Evolutionary conservation across 2,888 invertebrate species (phyloP), one percentile per base, ranked within the genome.

Genomic region (Drosophila hawaiiensis): DNA sequence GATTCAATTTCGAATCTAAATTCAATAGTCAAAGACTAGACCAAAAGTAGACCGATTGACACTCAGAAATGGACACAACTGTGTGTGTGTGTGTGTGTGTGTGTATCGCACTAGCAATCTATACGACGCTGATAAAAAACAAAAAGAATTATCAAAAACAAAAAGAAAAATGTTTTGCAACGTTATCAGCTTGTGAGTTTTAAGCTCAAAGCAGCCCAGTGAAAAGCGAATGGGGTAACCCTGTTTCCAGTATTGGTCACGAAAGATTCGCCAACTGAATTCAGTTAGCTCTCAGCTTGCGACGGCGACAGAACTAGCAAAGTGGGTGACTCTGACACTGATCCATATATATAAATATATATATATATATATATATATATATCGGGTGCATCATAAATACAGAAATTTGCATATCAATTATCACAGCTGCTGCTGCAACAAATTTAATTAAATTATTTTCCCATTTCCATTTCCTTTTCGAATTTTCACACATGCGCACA

Each of bases 401-500:
- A 47, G 25, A 7, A 41, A 47, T 54, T 58, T 63, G 54, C 58
- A 52, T 41, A 58, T 43, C 39, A 58, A 54, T 63, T 54, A 25
- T 50, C 43, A 31, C 43, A 52, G 19, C 19, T 35, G 35, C 10
- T 14, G 50, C 56, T 62, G 66, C 60, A 37, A 55, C 52, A 66
- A 67, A 69, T 76, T 52, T 28, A 47, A 50, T 56, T 3, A 31
- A 41, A 35, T 31, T 47, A 55, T 47, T 56, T 64, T 62, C 31
- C 16, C 31, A 43, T 58, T 75, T 50, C 31, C 16, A 28, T 62
- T 56, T 35, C 19, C 29, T 29, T 52, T 67, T 43, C 33, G 14
- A 22, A 53, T 58, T 14, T 67, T 59, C 52, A 37, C n/a, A 28
- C 19, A 62, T 92, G 4, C 94, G 4, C 94, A 2, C 94, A 95